phyloP scores from a whole-genome alignment of 2,113 vertebrate genomes.

The Gavia stellata region DNA sequence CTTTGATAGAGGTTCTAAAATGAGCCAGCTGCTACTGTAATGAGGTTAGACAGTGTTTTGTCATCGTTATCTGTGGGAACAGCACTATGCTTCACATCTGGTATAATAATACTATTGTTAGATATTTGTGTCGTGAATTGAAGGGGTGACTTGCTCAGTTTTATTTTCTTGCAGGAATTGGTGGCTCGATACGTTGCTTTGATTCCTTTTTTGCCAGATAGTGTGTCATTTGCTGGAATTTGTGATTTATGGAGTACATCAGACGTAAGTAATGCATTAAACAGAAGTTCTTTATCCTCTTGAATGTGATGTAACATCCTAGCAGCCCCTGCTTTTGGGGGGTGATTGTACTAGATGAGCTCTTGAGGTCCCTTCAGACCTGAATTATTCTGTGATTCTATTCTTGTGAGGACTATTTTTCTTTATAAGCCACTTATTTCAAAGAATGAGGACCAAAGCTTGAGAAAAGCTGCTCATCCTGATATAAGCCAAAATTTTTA shows the following conservation, averaged over 20 bases:
- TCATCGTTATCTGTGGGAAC: not conserved
- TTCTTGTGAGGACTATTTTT: not conserved
- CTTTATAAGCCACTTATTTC: not conserved
- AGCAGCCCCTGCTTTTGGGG: not conserved
- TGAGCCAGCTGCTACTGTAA: not conserved
- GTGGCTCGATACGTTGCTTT: constrained; percentile 88
- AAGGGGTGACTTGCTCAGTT: not conserved
- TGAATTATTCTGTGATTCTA: not conserved
- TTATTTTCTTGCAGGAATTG: constrained; percentile 74
- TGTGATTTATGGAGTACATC: constrained; percentile 96
- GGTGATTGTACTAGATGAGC: not conserved
- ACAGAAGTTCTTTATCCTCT: not conserved
- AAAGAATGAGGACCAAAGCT: not conserved
- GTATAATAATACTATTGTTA: not conserved
- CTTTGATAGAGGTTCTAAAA: not conserved
- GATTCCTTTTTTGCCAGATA: constrained; percentile 91
- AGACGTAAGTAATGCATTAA: constrained; percentile 78
- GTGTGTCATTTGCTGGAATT: constrained; percentile 82
- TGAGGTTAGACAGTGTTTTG: not conserved
- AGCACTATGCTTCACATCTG: not conserved
- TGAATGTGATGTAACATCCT: not conserved
- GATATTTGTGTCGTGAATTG: not conserved
- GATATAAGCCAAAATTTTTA: not conserved
- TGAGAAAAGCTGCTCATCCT: not conserved
- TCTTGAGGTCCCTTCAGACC: not conserved